These are phyloP conservation scores for Ictalurus punctatus DNA, from an alignment of 2,113 vertebrate genomes.

Conservation along the genomic window DNA sequence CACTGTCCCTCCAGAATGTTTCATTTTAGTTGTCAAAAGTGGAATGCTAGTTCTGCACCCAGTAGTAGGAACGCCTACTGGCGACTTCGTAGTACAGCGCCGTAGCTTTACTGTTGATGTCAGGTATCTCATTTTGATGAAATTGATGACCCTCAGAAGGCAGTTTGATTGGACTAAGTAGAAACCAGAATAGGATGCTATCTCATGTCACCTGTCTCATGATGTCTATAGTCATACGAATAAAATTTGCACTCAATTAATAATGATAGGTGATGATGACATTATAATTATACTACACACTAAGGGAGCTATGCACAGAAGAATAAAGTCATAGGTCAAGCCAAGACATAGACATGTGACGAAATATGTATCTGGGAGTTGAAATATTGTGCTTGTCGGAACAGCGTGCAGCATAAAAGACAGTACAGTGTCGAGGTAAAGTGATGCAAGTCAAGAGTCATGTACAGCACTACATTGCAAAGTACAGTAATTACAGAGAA, in stretches of 20 bases:
- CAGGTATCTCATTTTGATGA: neutral
- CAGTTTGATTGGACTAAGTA: neutral
- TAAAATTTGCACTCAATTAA: neutral
- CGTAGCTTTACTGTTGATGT: too few relatives aligned
- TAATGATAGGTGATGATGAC: neutral
- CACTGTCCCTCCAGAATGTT: too few relatives aligned
- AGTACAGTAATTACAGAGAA: neutral
- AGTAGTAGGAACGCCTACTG: too few relatives aligned
- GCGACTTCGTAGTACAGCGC: too few relatives aligned
- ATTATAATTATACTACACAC: neutral
- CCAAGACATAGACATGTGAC: neutral
- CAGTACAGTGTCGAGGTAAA: neutral
- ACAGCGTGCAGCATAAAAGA: neutral
- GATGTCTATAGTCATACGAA: neutral
- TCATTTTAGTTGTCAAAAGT: too few relatives aligned
- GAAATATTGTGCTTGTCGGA: constrained; percentile 6
- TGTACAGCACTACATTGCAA: neutral
- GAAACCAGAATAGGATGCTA: neutral
- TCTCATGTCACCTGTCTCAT: neutral
- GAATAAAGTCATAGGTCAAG: neutral
- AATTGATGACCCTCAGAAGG: neutral
- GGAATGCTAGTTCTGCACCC: too few relatives aligned
- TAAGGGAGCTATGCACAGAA: neutral
- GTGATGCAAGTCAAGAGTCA: constrained; percentile 24
- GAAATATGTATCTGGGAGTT: neutral